Evolutionary conservation across 1,140 invertebrate genomes (phyloP), one percentile per base, ranked within the genome.

Genomic region (Danaus melanippus): DNA sequence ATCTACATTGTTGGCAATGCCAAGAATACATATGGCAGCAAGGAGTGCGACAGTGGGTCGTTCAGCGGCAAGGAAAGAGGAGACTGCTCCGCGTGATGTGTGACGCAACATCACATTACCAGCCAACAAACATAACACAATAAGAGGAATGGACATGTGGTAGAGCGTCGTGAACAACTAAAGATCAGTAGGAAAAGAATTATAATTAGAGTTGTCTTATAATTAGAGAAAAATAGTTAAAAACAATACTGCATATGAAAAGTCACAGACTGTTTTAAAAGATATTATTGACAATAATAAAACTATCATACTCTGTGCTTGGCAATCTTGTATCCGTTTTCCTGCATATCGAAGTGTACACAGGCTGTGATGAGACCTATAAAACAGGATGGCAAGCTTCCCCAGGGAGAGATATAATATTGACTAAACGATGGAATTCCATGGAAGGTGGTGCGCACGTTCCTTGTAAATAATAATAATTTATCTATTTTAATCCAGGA

Each of bases 351-450:
- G 42, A 60, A 62, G 48, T 69, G 59, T 9, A 69, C 46, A 44
- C 67, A 53, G 2, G 69, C 72, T 9, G 64, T 49, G 15, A 71
- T 51, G 11, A 75, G 48, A 0, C 75, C 75, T 15, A 75, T 41
- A 17, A 78, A 45, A 0, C 59, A 63, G 9, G 72, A 60, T 8
- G 72, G 69, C 45, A 78, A 62, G 51, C 66, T 70, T 32, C 64
- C 69, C 75, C 75, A 78, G 6, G 75, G 67, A 2, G 67, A 52
- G 12, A 58, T 62, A 61, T 78, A 75, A 56, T 71, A 53, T 56
- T 60, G 57, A 8, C 48, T 67, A 49, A 74, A 76, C 1, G 75
- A 72, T 5, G 67, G 44, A 32, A 56, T 54, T 4, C 60, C 64
- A 0, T 12, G 40, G 61, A 66, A 69, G 10, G 60, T 51, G 7